Evolutionary conservation across 2,888 invertebrate genomes (phyloP), one percentile per base, ranked within the genome.

Genomic region (Notodonta dromedarius): DNA sequence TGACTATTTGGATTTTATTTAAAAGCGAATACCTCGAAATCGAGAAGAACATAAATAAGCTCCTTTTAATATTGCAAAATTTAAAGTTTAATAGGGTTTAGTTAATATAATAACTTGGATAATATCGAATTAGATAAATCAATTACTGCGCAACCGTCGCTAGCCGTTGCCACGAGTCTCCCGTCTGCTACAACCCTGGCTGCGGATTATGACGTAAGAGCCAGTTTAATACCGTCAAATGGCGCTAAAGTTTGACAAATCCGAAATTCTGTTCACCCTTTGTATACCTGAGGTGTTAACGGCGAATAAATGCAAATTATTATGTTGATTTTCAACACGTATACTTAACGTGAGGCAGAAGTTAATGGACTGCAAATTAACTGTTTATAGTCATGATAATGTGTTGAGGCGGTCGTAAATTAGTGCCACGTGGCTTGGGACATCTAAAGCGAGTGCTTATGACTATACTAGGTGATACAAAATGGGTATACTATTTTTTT

Each of bases 151-250:
- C 24, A 24, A 51, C 24, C 2, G 24, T 51, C 12, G 51, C 51
- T 2, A 9, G 16, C 16, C n/a, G 9, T 50, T 52, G 9, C 24
- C 24, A 24, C 13, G 13, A 55, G 40, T 55, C 32, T 39, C 40
- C 16, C 55, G 55, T 40, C 55, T 55, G 55, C 40, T 24, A 32
- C 52, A 16, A 40, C 39, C n/a, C 12, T 13, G 55, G 55, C 12
- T 16, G 8, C 48, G 66, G 70, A 71, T 74, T 74, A 74, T 70
- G 64, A 66, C 64, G 63, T 69, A 69, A 67, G 63, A 67, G 69
- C 56, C 57, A 54, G 59, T 57, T 51, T 77, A 73, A 73, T 67
- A 63, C 66, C 67, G 61, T 32, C 58, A 56, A 66, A 63, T 61
- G 57, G 52, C 14, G 57, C 56, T 51, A 32, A 69, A 76, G 65